A percentile compares a stretch with the other conserved stretches of the same genome.
Conservation (phyloP, 2,113 vertebrate genomes). For the Suricata suricatta region DNA sequence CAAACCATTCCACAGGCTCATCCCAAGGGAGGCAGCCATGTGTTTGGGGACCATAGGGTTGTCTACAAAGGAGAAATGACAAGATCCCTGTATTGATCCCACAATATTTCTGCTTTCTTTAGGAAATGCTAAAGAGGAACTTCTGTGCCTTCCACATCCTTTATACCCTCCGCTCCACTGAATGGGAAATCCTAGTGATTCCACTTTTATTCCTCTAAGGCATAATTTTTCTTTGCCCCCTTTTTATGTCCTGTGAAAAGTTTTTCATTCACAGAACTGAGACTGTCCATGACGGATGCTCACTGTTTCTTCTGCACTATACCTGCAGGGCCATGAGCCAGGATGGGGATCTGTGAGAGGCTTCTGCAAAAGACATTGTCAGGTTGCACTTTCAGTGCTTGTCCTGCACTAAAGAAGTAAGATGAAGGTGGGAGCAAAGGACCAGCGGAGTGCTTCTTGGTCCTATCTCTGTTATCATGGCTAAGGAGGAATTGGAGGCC, state of each 20-base stretch:
- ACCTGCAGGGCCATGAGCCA: not conserved
- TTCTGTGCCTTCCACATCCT: fast-evolving
- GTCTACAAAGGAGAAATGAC: not conserved
- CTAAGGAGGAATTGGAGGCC: not conserved
- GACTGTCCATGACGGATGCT: fast-evolving
- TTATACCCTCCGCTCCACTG: too few species aligned
- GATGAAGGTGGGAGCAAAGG: not conserved
- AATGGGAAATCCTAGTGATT: too few species aligned
- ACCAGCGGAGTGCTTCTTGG: fast-evolving
- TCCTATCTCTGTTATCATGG: too few species aligned
- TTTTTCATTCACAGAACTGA: not conserved
- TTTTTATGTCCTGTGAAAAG: too few species aligned
- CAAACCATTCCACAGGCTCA: fast-evolving
- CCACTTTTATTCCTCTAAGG: not conserved
- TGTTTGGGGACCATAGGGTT: fast-evolving
- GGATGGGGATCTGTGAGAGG: fast-evolving
- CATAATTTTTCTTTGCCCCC: fast-evolving
- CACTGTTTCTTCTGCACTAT: fast-evolving
- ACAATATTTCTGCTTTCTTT: too few species aligned
- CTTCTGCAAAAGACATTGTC: too few species aligned
- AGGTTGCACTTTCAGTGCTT: too few species aligned
- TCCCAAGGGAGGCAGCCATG: fast-evolving
- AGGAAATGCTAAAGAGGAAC: not conserved
- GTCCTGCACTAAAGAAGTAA: not conserved
- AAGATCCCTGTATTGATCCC: too few species aligned